A percentile compares a stretch with the other conserved stretches of the same genome.
These are phyloP conservation scores for Diplosoma virens DNA, from an alignment of 23 tunicate species.

Conservation along the genomic window DNA sequence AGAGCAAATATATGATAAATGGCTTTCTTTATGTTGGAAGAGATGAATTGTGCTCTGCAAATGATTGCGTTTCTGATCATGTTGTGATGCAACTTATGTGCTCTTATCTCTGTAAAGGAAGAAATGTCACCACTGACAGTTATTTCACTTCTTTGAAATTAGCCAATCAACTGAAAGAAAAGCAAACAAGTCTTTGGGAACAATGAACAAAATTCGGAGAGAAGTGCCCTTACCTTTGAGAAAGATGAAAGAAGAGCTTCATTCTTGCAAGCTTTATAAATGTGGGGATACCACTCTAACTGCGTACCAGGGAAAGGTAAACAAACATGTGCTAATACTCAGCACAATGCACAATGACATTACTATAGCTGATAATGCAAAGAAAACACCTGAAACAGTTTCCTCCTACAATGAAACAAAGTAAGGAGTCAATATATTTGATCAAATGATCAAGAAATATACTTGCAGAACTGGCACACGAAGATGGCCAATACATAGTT, in stretches of 20 bases:
- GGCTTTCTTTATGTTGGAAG: constrained; percentile 22
- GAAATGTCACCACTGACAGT: constrained; percentile 1
- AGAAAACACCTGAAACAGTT: background rate
- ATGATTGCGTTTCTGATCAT: background rate
- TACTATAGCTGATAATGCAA: constrained; percentile 8
- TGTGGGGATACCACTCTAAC: constrained; percentile 17
- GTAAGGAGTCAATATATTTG: constrained; percentile 1
- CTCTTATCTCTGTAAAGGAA: background rate
- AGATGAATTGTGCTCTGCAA: background rate
- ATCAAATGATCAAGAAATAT: constrained; percentile 14
- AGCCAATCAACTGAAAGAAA: no score
- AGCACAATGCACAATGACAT: constrained; percentile 24
- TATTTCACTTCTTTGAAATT: constrained; percentile 26
- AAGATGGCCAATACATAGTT: constrained; percentile 17
- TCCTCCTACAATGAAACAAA: constrained; percentile 21
- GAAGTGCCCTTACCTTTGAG: constrained; percentile 17
- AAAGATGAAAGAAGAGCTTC: constrained; percentile 19
- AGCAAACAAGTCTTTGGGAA: no score
- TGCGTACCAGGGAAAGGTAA: constrained; percentile 24
- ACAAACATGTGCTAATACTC: constrained; percentile 4
- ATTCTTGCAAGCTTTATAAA: constrained; percentile 20
- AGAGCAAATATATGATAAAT: constrained; percentile 26
- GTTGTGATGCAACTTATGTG: background rate
- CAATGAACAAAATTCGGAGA: constrained; percentile 19
- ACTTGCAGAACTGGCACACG: constrained; percentile 5